Evolutionary conservation across 2,113 vertebrate genomes (phyloP).

Genomic region (Symphodus melops): DNA sequence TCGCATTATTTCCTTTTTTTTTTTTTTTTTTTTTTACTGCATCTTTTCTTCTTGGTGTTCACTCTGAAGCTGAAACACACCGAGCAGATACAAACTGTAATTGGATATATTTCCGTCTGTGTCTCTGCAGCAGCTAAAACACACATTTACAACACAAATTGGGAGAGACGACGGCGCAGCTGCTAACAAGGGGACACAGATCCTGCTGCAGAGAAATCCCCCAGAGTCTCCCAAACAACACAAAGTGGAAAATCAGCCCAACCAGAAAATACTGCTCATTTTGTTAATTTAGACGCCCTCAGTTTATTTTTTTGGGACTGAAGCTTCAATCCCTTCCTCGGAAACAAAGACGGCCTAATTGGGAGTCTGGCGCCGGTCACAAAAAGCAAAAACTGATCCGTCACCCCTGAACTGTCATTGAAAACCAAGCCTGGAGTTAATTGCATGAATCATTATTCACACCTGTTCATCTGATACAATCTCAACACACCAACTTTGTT

Average conservation of each 20-base stretch:
- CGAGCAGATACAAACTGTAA: background rate
- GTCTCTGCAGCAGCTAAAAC: background rate
- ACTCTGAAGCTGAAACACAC: background rate
- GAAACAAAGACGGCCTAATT: constrained; percentile 55
- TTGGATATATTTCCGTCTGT: background rate
- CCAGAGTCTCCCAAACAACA: background rate
- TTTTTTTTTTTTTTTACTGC: background rate
- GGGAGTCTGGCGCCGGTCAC: constrained; percentile 16
- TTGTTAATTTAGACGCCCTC: constrained; percentile 12
- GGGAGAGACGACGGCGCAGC: background rate
- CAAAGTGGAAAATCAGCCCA: constrained; percentile 8
- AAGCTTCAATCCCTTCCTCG: background rate
- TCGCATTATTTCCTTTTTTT: background rate
- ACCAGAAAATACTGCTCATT: background rate
- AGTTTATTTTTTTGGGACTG: constrained; percentile 3
- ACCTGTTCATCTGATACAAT: constrained; percentile 7
- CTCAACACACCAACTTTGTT: constrained; percentile 28
- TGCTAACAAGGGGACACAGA: background rate
- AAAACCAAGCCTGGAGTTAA: constrained; percentile 52
- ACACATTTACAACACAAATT: background rate
- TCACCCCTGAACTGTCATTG: constrained; percentile 60
- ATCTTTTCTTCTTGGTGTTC: too few relatives aligned
- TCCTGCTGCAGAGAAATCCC: background rate
- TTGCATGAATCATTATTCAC: constrained; percentile 61
- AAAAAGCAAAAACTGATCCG: constrained; percentile 38